Conservation (phyloP, 2,113 vertebrate species). For the Sylvietta virens region DNA sequence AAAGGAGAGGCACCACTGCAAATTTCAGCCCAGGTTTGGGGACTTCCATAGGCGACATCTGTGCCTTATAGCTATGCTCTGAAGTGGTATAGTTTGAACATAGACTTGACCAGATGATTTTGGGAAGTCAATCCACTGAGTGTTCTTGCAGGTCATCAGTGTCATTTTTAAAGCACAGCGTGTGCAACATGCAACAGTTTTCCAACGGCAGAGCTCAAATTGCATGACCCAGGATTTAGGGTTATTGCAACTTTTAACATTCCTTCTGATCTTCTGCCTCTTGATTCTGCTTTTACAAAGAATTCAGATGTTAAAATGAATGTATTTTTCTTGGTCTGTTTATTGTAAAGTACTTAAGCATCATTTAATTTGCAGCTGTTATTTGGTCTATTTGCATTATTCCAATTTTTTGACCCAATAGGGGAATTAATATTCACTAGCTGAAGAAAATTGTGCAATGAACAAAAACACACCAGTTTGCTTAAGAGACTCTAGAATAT, state of each 20-base stretch:
- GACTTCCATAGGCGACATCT: background rate
- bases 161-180: background rate
- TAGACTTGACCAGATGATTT: background rate
- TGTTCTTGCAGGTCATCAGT: background rate
- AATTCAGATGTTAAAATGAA: background rate
- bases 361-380: background rate
- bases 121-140: background rate
- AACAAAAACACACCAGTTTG: background rate
- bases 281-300: background rate
- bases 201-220: background rate
- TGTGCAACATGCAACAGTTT: background rate
- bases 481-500: background rate
- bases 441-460: background rate
- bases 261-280: background rate
- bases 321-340: background rate
- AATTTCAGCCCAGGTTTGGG: background rate
- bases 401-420: background rate
- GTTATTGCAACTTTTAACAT: background rate
- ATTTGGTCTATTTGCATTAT: background rate
- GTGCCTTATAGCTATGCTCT: background rate
- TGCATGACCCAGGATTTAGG: background rate
- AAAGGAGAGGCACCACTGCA: background rate
- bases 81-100: background rate
- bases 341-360: background rate
- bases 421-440: background rate